Evolutionary conservation across 2,797 vertebrate genomes (phyloP).

Genomic region (Melopsittacus undulatus): DNA sequence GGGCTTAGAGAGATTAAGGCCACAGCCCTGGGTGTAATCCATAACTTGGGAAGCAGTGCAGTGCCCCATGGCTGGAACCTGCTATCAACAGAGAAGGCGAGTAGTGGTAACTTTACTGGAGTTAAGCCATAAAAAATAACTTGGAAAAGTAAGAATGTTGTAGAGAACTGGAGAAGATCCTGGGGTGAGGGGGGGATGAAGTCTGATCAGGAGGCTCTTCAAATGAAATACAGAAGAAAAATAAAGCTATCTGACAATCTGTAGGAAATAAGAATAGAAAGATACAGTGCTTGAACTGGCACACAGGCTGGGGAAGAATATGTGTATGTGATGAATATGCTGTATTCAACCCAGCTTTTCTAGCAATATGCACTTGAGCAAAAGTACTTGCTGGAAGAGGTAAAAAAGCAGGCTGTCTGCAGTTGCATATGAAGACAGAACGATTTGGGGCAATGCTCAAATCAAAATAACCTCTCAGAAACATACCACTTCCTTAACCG

Average conservation of each 20-base stretch:
- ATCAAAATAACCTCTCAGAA: neutral
- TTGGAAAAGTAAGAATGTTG: neutral
- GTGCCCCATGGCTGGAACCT: neutral
- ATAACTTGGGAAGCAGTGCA: neutral
- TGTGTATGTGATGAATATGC: neutral
- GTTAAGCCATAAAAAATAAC: neutral
- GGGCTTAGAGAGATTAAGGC: neutral
- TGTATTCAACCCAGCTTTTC: neutral
- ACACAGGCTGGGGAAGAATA: neutral
- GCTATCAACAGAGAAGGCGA: neutral
- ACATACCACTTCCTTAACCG: neutral
- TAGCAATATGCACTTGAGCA: neutral
- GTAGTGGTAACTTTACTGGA: neutral
- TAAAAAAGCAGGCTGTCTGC: neutral
- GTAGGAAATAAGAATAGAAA: neutral
- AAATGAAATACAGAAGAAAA: neutral
- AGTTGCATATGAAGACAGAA: neutral
- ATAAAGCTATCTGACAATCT: neutral
- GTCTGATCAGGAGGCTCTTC: neutral
- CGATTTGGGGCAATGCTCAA: neutral
- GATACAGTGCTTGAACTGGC: neutral
- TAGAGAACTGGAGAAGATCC: neutral
- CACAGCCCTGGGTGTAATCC: neutral
- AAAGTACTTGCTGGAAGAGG: neutral
- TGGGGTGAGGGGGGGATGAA: fast-evolving